phyloP scores from a whole-genome alignment of 53 echinoderm and acorn worm genomes.

The Patiria pectinifera region DNA sequence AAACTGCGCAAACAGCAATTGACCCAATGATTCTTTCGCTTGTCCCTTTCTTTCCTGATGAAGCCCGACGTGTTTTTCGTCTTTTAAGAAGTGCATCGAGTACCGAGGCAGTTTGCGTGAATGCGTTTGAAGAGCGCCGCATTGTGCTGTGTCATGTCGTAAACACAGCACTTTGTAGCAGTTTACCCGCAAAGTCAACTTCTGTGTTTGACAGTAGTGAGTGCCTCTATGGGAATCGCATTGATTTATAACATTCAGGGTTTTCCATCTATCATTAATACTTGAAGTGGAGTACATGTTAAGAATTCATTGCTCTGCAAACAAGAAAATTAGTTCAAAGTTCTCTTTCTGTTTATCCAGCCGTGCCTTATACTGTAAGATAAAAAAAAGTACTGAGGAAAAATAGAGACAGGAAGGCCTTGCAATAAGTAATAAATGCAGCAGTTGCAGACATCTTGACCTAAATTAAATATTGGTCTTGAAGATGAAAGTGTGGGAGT shows the following conservation, averaged over 20 bases:
- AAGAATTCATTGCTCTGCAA: not conserved
- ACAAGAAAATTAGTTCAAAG: not conserved
- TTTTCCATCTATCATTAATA: not conserved
- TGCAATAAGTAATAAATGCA: no score
- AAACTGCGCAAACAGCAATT: constrained; percentile 6
- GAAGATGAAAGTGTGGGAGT: no score
- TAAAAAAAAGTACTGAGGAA: no score
- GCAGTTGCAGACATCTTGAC: no score
- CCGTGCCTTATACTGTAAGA: not conserved
- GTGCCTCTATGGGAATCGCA: not conserved
- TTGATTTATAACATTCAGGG: not conserved
- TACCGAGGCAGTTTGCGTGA: not conserved
- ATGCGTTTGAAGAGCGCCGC: not conserved
- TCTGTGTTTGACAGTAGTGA: not conserved
- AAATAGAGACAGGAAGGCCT: no score
- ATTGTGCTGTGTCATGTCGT: not conserved
- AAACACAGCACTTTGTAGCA: not conserved
- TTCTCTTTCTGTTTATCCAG: not conserved
- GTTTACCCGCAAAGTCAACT: not conserved
- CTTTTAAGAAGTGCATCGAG: not conserved
- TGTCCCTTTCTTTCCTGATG: not conserved
- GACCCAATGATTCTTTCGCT: not conserved
- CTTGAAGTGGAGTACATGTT: not conserved
- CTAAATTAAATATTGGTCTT: no score
- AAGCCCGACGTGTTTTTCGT: not conserved